A percentile compares a stretch with the other conserved stretches of the same genome.
These are phyloP conservation scores for Lepidocolaptes lacrymiger DNA, from an alignment of 2,797 vertebrate species.

Conservation along the genomic window DNA sequence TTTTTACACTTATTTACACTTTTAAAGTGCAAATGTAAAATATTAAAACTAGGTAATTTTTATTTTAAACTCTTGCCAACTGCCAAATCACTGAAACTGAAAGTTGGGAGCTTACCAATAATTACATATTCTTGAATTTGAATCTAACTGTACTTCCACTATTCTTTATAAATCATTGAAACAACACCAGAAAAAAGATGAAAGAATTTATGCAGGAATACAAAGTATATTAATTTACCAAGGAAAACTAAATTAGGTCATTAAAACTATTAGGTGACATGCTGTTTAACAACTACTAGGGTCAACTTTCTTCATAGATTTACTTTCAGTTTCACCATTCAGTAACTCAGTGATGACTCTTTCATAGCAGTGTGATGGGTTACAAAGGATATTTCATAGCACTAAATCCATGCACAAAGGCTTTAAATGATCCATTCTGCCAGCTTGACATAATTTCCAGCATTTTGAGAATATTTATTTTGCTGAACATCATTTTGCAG, in stretches of 20 bases:
- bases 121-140: background rate
- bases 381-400: background rate
- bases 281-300: background rate
- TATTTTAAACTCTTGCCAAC: background rate
- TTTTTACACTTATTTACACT: background rate
- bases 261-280: background rate
- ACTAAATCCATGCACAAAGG: background rate
- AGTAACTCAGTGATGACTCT: background rate
- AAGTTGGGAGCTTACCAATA: background rate
- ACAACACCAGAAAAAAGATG: background rate
- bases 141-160: background rate
- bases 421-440: background rate
- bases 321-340: background rate
- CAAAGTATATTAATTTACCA: background rate
- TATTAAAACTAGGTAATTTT: background rate
- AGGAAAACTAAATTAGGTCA: background rate
- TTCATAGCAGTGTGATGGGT: background rate
- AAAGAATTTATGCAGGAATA: background rate
- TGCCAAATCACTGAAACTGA: background rate
- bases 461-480: background rate
- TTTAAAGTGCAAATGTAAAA: background rate
- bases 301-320: background rate
- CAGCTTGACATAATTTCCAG: background rate
- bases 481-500: background rate
- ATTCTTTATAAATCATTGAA: background rate